Evolutionary conservation across 1,140 invertebrate genomes (phyloP).

Genomic region (Rhopalosiphum padi): DNA sequence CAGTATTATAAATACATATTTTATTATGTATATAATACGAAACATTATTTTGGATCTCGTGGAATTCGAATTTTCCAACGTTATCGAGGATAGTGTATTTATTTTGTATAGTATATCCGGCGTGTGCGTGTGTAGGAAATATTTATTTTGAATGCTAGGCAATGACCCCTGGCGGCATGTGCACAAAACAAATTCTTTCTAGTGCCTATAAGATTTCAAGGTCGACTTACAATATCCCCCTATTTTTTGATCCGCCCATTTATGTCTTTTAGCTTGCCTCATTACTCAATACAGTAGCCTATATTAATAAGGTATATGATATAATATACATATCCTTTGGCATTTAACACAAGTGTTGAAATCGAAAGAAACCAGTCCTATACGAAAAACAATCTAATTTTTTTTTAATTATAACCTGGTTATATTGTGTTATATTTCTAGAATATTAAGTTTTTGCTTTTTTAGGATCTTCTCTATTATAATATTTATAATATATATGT

Average conservation of each 20-base stretch:
- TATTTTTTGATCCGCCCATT: slow-evolving; percentile 4
- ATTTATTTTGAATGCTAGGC: slow-evolving; percentile 28
- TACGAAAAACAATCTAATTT: not conserved
- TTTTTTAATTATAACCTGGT: not conserved
- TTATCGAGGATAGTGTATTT: not conserved
- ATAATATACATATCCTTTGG: slow-evolving; percentile 24
- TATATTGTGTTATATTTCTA: not conserved
- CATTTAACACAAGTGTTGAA: not conserved
- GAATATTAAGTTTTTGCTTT: not conserved
- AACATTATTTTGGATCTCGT: not conserved
- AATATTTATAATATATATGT: not conserved
- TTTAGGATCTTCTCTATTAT: not conserved
- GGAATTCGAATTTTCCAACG: not conserved
- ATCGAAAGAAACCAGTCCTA: not conserved
- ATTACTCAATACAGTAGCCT: not conserved
- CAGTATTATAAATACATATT: not conserved
- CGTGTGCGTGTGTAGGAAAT: not conserved
- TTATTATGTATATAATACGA: not conserved
- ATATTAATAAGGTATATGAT: not conserved
- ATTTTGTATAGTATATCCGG: not conserved
- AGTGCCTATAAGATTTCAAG: slow-evolving; percentile 17
- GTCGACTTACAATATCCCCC: slow-evolving; percentile 25
- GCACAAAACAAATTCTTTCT: slow-evolving; percentile 23
- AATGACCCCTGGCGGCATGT: slow-evolving; percentile 19
- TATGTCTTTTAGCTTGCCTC: slow-evolving; percentile 23